Evolutionary conservation across 1,140 invertebrate species (phyloP).

Genomic region (Drosophila malerkotliana): DNA sequence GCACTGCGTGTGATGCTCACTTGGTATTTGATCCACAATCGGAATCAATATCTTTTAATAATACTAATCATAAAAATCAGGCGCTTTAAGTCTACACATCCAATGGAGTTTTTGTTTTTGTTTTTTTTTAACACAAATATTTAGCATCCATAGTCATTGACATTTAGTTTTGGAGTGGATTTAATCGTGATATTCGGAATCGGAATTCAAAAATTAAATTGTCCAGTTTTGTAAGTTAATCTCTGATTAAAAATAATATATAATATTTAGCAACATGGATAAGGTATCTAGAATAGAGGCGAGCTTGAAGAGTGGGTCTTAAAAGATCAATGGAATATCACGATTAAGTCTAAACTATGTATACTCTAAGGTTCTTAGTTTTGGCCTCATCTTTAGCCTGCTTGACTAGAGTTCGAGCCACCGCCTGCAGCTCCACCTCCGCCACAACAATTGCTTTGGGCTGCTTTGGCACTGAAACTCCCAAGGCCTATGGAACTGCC

Average conservation of each 20-base stretch:
- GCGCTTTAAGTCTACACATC: slow-evolving; percentile 58
- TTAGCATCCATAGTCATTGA: slow-evolving; percentile 77
- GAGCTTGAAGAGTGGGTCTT: neutral
- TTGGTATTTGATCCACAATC: slow-evolving; percentile 20
- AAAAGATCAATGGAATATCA: slow-evolving; percentile 44
- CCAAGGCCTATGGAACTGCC: slow-evolving; percentile 69
- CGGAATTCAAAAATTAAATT: neutral
- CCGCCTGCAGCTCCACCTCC: slow-evolving; percentile 28
- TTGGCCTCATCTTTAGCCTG: slow-evolving; percentile 25
- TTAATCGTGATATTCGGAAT: slow-evolving; percentile 36
- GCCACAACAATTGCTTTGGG: slow-evolving; percentile 75
- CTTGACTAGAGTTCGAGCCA: slow-evolving; percentile 67
- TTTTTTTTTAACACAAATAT: slow-evolving; percentile 64
- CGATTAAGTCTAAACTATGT: slow-evolving; percentile 41
- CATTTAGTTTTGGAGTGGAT: slow-evolving; percentile 32
- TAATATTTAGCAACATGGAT: neutral
- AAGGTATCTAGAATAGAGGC: neutral
- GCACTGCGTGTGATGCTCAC: slow-evolving; percentile 50
- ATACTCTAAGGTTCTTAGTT: slow-evolving; percentile 42
- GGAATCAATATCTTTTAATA: slow-evolving; percentile 41
- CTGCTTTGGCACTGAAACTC: slow-evolving; percentile 73
- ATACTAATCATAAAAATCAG: slow-evolving; percentile 63
- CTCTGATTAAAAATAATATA: neutral
- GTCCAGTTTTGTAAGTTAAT: no score
- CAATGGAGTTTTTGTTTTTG: slow-evolving; percentile 53